Percentiles rank a stretch among this genome's conserved stretches.
phyloP scores from a whole-genome alignment of 2,888 invertebrate genomes.

The Dysmachus trigonus region DNA sequence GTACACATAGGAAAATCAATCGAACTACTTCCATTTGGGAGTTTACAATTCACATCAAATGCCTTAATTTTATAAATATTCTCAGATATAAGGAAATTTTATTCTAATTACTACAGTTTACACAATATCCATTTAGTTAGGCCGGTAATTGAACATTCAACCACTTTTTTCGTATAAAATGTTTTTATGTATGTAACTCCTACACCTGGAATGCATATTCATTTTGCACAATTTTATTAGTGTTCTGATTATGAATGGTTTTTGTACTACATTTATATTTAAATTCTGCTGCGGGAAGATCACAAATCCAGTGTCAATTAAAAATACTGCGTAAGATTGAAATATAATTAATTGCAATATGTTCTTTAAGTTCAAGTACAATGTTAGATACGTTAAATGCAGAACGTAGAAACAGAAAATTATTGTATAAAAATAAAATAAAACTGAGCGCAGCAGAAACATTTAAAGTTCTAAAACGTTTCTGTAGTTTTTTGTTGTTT shows the following conservation, averaged over 20 bases:
- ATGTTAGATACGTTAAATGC: no score
- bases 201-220: background rate
- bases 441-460: no score
- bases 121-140: background rate
- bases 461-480: no score
- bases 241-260: background rate
- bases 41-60: background rate
- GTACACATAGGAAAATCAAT: background rate
- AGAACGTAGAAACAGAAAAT: no score
- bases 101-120: background rate
- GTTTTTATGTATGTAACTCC: background rate
- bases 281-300: background rate
- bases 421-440: no score
- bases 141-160: slow-evolving; percentile 21
- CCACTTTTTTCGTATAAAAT: background rate
- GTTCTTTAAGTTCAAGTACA: no score
- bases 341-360: no score
- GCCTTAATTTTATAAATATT: background rate
- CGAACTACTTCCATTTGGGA: background rate
- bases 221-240: background rate
- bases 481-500: no score
- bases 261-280: background rate
- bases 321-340: no score
- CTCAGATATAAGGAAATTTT: background rate
- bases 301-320: no score